Evolutionary conservation across 2,797 vertebrate genomes (phyloP), one percentile per base, ranked within the genome.

Genomic region (Propithecus perrieri): DNA sequence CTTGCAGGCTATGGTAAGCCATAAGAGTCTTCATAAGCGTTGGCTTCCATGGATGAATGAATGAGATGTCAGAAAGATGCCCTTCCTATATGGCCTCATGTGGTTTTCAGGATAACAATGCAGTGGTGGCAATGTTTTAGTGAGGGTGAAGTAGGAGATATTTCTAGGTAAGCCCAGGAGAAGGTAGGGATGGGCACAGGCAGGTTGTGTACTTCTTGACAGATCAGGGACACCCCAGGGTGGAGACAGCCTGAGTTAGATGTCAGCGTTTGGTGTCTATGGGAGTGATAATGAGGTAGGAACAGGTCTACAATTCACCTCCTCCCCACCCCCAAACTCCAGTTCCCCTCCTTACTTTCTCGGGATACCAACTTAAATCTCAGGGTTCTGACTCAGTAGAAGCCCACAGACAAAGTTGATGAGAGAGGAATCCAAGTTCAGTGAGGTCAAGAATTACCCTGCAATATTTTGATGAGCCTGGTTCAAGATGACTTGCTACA

Each of bases 261-360:
- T 13, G 3, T 48, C 28, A 41, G 5, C 14, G 1, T 22, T 35
- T 76, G 5, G 3, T 38, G 14, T 1, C 6, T 24, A 5, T 33
- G 26, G 83, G 24, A 59, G 20, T 43, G 24, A 22, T 22, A 81
- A 65, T 5, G 6, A 67, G 24, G 7, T 13, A 30, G 57, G 24
- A n/a, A 15, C 14, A 9, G 5, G n/a, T 5, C 38, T 43, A 1
- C 22, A 43, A 11, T 18, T 20, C 26, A 24, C 46, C 63, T 5
- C 24, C 59, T 10, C 28, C 33, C 63, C 3, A 65, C 28, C 17
- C 15, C 28, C 3, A 53, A 80, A 3, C 28, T 61, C 59, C 14
- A 78, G 6, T 26, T 22, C n/a, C 35, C 26, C 20, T 50, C 59
- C 41, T 61, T 6, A 50, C 41, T 89, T 71, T 76, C 30, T 67